Percentiles rank a stretch among this genome's conserved stretches.
These are phyloP conservation scores for Rhingia rostrata DNA, from an alignment of 2,888 invertebrate genomes.

Conservation along the genomic window DNA sequence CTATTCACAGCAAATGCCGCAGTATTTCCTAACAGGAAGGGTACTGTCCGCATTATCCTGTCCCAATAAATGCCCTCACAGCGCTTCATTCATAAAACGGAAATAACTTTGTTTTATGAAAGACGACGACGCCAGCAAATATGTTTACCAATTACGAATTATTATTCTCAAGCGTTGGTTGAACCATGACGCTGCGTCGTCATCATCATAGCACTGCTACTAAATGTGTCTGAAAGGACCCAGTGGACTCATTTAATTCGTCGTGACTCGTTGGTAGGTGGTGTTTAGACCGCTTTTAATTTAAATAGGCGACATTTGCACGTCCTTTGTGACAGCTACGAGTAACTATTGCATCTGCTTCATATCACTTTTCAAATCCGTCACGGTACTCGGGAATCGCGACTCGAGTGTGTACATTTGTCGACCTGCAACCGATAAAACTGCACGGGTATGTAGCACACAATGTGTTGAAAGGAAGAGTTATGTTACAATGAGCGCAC, in stretches of 20 bases:
- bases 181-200: slow-evolving; percentile 31
- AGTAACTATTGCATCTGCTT: background rate
- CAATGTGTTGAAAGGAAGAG: slow-evolving; percentile 53
- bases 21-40: slow-evolving; percentile 71
- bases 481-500: slow-evolving; percentile 44
- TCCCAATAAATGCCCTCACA: slow-evolving; percentile 70
- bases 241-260: slow-evolving; percentile 50
- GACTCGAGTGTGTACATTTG: background rate
- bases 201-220: slow-evolving; percentile 4
- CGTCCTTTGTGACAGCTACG: slow-evolving; percentile 29
- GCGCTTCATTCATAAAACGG: slow-evolving; percentile 71
- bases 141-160: slow-evolving; percentile 72
- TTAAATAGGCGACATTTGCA: slow-evolving; percentile 54
- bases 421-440: slow-evolving; percentile 50
- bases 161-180: slow-evolving; percentile 72
- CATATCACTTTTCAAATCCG: slow-evolving; percentile 42
- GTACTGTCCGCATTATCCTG: slow-evolving; percentile 73
- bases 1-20: slow-evolving; percentile 69
- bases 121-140: slow-evolving; percentile 57
- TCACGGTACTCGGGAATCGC: slow-evolving; percentile 8
- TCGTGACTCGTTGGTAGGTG: slow-evolving; percentile 2
- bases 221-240: slow-evolving; percentile 53
- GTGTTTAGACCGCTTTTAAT: slow-evolving; percentile 33
- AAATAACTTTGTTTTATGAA: slow-evolving; percentile 70
- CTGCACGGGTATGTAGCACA: background rate